A percentile compares a stretch with the other conserved stretches of the same genome.
These are phyloP conservation scores for Ceriagrion tenellum DNA, from an alignment of 2,888 invertebrate species.

Conservation along the genomic window DNA sequence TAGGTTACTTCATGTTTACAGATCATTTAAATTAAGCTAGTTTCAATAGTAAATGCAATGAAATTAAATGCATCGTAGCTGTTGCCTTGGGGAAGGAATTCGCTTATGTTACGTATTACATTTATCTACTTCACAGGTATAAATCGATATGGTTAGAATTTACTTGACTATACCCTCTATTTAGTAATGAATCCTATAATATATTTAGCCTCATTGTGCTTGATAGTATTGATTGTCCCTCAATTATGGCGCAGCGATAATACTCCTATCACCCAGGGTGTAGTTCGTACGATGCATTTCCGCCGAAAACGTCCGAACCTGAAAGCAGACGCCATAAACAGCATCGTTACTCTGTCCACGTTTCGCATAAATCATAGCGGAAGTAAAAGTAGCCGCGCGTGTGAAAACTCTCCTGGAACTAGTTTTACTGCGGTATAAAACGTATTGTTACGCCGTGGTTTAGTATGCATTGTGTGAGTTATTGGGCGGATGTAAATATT, in stretches of 20 bases:
- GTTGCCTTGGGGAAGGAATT: too few species aligned
- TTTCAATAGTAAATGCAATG: too few species aligned
- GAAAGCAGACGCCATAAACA: background rate
- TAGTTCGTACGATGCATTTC: background rate
- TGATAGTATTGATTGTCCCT: background rate
- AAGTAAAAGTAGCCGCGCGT: background rate
- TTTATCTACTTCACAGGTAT: too few species aligned
- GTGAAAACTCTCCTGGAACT: background rate
- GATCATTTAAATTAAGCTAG: too few species aligned
- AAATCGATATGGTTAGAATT: too few species aligned
- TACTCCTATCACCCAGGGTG: background rate
- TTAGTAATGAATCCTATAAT: too few species aligned
- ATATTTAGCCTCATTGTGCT: background rate
- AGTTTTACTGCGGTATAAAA: constrained; percentile 21
- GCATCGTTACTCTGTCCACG: background rate
- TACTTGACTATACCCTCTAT: too few species aligned
- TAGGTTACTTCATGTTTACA: too few species aligned
- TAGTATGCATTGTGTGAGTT: constrained; percentile 22
- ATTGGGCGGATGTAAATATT: constrained; percentile 32
- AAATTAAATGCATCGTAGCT: too few species aligned
- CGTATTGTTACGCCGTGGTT: background rate
- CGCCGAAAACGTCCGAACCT: background rate
- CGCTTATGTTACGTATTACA: too few species aligned
- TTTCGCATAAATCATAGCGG: background rate
- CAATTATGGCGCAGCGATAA: background rate